Conservation (phyloP, 2,113 vertebrate species). For the Cervus canadensis region DNA sequence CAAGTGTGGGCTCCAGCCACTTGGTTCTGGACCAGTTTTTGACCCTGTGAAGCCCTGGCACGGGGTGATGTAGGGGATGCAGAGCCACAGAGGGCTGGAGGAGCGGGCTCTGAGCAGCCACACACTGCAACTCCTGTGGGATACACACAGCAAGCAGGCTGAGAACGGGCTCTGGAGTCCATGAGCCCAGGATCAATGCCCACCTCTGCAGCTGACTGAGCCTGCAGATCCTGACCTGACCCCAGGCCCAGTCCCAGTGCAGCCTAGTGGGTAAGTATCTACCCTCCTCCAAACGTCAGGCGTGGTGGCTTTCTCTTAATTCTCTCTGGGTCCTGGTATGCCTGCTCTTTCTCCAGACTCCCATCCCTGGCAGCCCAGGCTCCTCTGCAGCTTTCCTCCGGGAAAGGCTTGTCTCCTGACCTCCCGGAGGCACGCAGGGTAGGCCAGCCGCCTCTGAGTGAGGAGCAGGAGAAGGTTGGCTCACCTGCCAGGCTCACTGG, state of each 20-base stretch:
- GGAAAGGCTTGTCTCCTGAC: not conserved
- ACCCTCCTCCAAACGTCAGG: not conserved
- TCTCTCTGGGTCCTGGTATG: not conserved
- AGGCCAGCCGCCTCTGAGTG: not conserved
- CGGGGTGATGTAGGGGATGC: not conserved
- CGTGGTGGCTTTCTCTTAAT: not conserved
- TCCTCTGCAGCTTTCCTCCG: not conserved
- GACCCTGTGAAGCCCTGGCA: not conserved
- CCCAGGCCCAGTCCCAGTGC: too few relatives aligned
- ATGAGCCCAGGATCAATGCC: accelerated
- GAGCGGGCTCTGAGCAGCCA: not conserved
- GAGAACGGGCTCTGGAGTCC: too few relatives aligned
- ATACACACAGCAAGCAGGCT: accelerated
- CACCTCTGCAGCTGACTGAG: not conserved
- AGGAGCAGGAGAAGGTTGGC: not conserved
- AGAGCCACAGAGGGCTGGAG: not conserved
- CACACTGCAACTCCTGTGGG: accelerated
- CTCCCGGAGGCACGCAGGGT: accelerated
- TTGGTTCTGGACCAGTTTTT: not conserved
- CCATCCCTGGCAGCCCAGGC: not conserved
- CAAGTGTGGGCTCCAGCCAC: not conserved
- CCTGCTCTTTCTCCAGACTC: not conserved
- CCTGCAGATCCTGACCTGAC: not conserved
- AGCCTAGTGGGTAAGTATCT: not conserved
- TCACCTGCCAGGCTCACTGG: not conserved